Conservation (phyloP, 2,797 vertebrate genomes). For the Caiman crocodilus region DNA sequence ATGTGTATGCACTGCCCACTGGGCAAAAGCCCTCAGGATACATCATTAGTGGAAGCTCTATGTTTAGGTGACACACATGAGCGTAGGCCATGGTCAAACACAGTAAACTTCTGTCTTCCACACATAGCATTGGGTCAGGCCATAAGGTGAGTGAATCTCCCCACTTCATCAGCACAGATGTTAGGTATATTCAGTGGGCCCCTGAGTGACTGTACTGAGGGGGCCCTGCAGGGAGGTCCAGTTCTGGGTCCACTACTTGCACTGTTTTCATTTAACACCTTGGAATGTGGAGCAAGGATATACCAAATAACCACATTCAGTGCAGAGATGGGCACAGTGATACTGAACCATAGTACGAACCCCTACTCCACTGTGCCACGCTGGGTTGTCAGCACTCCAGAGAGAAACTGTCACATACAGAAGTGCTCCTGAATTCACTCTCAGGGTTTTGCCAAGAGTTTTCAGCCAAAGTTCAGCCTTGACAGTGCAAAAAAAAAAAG, state of each 20-base stretch:
- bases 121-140: background rate
- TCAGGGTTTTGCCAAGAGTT: background rate
- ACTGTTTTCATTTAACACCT: background rate
- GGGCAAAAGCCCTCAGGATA: too few relatives aligned
- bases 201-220: background rate
- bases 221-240: background rate
- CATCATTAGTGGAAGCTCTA: too few relatives aligned
- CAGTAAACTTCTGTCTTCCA: background rate
- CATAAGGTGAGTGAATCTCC: background rate
- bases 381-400: background rate
- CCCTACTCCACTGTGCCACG: background rate
- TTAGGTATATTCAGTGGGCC: background rate
- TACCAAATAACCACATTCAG: background rate
- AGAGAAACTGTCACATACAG: background rate
- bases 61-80: background rate
- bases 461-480: background rate
- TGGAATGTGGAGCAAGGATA: background rate
- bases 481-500: background rate
- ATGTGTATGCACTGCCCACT: too few relatives aligned
- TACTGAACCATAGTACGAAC: background rate
- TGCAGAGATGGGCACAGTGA: background rate
- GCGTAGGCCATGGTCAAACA: background rate
- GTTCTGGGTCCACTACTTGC: background rate
- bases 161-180: background rate
- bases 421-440: background rate